phyloP scores from a whole-genome alignment of 2,113 vertebrate species.

The Rhegmatorhina hoffmannsi region DNA sequence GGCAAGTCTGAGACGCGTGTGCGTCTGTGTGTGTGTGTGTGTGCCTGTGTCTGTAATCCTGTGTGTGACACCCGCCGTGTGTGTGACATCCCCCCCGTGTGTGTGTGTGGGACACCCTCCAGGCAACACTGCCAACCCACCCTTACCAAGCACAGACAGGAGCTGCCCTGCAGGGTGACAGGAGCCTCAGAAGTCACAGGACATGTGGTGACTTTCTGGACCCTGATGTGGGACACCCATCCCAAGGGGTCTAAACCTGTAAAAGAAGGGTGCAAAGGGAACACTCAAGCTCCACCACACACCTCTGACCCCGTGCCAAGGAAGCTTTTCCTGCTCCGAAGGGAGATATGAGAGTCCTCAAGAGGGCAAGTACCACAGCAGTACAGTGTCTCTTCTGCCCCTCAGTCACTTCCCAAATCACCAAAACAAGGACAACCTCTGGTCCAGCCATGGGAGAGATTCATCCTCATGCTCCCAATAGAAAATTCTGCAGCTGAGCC shows the following conservation, averaged over 20 bases:
- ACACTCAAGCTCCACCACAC: background rate
- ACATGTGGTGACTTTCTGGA: rapidly evolving
- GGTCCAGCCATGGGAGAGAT: background rate
- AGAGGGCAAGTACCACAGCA: background rate
- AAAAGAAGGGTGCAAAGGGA: background rate
- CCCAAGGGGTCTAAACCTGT: background rate
- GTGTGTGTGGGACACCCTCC: background rate
- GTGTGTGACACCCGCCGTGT: too few relatives aligned
- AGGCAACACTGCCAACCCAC: background rate
- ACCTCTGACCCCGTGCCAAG: rapidly evolving
- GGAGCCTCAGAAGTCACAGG: background rate
- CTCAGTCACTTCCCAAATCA: background rate
- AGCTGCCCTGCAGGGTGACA: background rate
- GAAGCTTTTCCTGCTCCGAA: background rate
- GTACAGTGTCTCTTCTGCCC: background rate
- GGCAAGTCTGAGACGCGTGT: rapidly evolving
- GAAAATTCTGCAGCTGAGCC: background rate
- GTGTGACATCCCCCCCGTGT: too few relatives aligned
- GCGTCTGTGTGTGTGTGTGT: too few relatives aligned
- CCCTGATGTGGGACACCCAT: background rate
- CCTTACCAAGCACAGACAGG: background rate
- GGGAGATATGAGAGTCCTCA: background rate
- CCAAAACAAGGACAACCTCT: background rate
- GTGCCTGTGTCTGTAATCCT: too few relatives aligned
- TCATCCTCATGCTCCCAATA: background rate